Conservation (phyloP, 2,797 vertebrate genomes). For the Pseudochromis fuscus region DNA sequence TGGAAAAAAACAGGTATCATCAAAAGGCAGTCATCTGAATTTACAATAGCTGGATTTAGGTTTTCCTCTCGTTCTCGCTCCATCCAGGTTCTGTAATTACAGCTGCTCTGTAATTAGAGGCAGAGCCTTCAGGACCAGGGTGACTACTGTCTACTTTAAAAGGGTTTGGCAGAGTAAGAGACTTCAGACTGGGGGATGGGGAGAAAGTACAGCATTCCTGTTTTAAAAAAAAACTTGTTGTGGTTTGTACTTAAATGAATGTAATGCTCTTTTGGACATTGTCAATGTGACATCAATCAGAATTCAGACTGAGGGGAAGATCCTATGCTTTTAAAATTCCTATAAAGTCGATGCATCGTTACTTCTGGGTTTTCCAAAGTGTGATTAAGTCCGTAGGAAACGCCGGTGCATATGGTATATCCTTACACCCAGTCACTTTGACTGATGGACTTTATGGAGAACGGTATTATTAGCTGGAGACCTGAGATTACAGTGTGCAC, state of each 20-base stretch:
- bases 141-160: constrained; percentile 84
- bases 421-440: constrained; percentile 20
- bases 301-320: neutral
- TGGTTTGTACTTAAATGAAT: constrained; percentile 30
- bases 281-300: neutral
- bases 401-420: neutral
- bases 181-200: constrained; percentile 65
- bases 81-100: constrained; percentile 86
- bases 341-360: neutral
- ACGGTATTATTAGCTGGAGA: constrained; percentile 46
- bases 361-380: constrained; percentile 1
- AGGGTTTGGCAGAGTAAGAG: constrained; percentile 72
- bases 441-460: constrained; percentile 26
- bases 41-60: constrained; percentile 83
- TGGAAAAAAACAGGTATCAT: constrained; percentile 85
- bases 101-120: constrained; percentile 87
- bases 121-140: constrained; percentile 82
- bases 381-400: constrained; percentile 11
- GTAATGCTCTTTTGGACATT: constrained; percentile 13
- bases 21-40: constrained; percentile 81
- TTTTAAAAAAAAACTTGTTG: constrained; percentile 16
- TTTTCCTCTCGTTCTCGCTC: constrained; percentile 70
- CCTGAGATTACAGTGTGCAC: constrained; percentile 30
- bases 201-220: constrained; percentile 67
- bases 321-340: no score